Evolutionary conservation across 2,797 vertebrate genomes (phyloP).

Genomic region (Choloepus didactylus): DNA sequence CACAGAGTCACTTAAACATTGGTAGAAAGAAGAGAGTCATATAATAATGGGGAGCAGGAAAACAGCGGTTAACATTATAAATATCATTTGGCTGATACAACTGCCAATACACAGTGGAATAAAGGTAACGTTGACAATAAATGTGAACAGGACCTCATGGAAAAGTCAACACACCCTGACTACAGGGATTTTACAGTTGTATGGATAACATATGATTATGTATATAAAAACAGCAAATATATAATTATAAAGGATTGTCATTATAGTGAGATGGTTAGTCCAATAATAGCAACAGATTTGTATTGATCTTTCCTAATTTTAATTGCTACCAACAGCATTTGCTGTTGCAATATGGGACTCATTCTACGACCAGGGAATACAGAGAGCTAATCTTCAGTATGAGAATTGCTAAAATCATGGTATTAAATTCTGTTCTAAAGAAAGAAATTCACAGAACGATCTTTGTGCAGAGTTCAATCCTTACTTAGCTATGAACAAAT

Average conservation of each 20-base stretch:
- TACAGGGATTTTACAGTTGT: neutral
- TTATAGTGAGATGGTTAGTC: neutral
- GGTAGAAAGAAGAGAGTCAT: neutral
- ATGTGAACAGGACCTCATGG: neutral
- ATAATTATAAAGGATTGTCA: conserved; percentile 24
- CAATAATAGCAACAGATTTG: neutral
- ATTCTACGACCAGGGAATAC: neutral
- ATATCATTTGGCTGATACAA: neutral
- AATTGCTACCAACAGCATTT: neutral
- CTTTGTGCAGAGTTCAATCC: neutral
- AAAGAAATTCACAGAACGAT: conserved; percentile 55
- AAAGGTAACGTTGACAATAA: conserved; percentile 35
- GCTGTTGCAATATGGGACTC: neutral
- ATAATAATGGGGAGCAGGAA: neutral
- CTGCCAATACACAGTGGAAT: neutral
- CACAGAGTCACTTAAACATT: neutral
- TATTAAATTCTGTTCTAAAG: conserved; percentile 37
- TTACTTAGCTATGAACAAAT: conserved; percentile 24
- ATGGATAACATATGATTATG: neutral
- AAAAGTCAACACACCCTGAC: neutral
- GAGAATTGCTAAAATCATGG: neutral
- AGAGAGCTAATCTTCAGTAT: neutral
- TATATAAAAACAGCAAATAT: neutral
- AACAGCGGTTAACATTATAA: neutral
- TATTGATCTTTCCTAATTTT: conserved; percentile 23